phyloP scores from a whole-genome alignment of 2,113 vertebrate species.

The human region GRCh38 chrX:4354001-4354500 shows the following conservation, averaged over 20 bases:
- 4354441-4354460: not conserved
- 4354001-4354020: not conserved
- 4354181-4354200: no score
- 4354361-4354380: not conserved
- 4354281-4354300: not conserved
- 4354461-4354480: not conserved
- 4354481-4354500: fast-evolving
- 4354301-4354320: not conserved
- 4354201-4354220: not conserved
- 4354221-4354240: not conserved
- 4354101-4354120: not conserved
- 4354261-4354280: no score
- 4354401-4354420: not conserved
- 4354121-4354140: not conserved
- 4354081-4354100: not conserved
- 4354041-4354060: not conserved
- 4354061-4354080: not conserved
- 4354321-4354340: not conserved
- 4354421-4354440: not conserved
- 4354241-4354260: not conserved
- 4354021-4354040: not conserved
- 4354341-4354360: not conserved
- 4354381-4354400: not conserved
- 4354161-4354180: no score
- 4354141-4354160: not conserved